A percentile compares a stretch with the other conserved stretches of the same genome.
phyloP scores from a whole-genome alignment of 2,113 vertebrate species.

The Illadopsis cleaveri region DNA sequence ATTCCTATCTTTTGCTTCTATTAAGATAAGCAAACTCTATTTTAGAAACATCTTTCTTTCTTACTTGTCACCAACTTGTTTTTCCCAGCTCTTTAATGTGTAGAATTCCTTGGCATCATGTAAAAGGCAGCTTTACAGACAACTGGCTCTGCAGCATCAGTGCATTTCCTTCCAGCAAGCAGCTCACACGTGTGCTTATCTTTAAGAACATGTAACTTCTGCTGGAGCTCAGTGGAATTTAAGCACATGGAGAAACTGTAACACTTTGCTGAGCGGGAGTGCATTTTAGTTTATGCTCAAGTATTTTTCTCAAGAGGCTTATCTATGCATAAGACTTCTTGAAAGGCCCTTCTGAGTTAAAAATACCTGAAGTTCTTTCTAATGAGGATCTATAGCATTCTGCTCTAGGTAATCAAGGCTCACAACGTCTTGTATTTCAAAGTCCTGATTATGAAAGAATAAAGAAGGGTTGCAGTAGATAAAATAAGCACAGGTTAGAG shows the following conservation, averaged over 20 bases:
- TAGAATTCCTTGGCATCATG: not conserved
- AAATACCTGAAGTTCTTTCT: conserved; percentile 48
- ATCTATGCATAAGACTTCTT: not conserved
- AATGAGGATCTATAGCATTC: not conserved
- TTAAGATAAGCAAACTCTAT: not conserved
- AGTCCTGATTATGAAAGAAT: not conserved
- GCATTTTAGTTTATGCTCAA: not conserved
- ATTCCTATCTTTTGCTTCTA: not conserved
- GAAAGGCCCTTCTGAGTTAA: conserved; percentile 42
- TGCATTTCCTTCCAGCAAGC: not conserved
- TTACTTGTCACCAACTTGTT: not conserved
- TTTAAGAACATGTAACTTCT: not conserved
- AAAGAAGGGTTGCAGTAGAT: not conserved
- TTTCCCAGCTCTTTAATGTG: not conserved
- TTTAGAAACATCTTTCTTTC: not conserved
- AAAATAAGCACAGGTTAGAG: not conserved
- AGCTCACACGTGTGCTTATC: not conserved
- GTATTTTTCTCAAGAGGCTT: conserved; percentile 33
- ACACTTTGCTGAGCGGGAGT: not conserved
- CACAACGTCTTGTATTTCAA: not conserved
- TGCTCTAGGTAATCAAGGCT: conserved; percentile 4
- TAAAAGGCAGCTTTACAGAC: not conserved
- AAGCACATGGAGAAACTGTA: not conserved
- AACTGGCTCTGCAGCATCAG: not conserved
- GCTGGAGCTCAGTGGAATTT: not conserved